phyloP scores from a whole-genome alignment of 2,797 vertebrate species.

The Anas acuta region DNA sequence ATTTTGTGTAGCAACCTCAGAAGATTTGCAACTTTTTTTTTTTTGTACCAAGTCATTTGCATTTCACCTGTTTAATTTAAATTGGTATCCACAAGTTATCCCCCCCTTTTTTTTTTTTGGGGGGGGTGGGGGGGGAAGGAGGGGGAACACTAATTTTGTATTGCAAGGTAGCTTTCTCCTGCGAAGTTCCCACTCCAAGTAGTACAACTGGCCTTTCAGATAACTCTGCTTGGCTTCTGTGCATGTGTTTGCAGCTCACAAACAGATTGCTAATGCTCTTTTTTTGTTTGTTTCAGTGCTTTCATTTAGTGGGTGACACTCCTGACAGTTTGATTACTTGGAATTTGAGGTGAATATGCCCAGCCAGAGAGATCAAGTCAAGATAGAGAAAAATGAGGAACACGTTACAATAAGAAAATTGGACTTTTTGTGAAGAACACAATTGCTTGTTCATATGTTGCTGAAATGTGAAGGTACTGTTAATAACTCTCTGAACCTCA shows the following conservation, averaged over 20 bases:
- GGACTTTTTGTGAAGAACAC: neutral
- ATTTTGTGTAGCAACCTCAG: neutral
- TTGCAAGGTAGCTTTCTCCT: neutral
- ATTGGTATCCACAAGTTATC: neutral
- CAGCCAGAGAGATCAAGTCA: neutral
- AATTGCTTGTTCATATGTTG: neutral
- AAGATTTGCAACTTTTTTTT: neutral
- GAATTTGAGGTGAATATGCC: constrained; percentile 11
- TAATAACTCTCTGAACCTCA: constrained; percentile 29
- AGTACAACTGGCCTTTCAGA: constrained; percentile 13
- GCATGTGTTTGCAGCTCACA: constrained; percentile 11
- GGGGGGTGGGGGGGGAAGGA: neutral
- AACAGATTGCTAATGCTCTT: neutral
- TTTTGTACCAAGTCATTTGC: neutral
- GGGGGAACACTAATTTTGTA: neutral
- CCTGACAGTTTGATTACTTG: neutral
- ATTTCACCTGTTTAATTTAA: neutral
- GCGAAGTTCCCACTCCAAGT: neutral
- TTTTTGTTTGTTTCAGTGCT: neutral
- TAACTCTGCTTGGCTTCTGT: neutral
- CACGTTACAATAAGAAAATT: neutral
- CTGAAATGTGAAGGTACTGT: constrained; percentile 36
- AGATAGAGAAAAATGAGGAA: neutral
- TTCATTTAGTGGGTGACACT: neutral
- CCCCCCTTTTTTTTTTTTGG: too few relatives aligned